These are phyloP conservation scores for Oncorhynchus keta DNA, from an alignment of 2,113 vertebrate genomes.

Conservation along the genomic window DNA sequence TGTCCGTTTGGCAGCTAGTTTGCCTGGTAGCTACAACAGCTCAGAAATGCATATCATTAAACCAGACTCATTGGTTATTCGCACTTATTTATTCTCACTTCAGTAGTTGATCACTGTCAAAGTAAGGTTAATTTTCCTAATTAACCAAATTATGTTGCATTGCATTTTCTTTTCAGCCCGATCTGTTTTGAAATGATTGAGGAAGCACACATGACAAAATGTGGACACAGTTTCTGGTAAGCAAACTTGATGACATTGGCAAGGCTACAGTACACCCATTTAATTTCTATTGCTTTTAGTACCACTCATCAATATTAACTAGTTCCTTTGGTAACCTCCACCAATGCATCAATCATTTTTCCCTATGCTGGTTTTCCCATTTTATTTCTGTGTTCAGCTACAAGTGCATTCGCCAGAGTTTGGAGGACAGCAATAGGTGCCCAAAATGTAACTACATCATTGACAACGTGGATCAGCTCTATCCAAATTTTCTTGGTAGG, in stretches of 20 bases:
- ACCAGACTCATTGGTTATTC: too few relatives aligned
- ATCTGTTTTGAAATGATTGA: slow-evolving; percentile 99
- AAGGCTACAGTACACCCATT: background rate
- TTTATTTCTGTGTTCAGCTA: slow-evolving; percentile 71
- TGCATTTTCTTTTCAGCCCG: slow-evolving; percentile 78
- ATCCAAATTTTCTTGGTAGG: slow-evolving; percentile 98
- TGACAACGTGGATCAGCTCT: slow-evolving; percentile 97
- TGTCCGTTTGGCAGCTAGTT: too few relatives aligned
- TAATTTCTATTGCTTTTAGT: too few relatives aligned
- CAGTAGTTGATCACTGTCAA: too few relatives aligned
- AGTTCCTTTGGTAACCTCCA: background rate
- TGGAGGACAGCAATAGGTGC: slow-evolving; percentile 97
- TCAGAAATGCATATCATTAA: too few relatives aligned
- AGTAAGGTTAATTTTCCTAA: too few relatives aligned
- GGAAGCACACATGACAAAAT: slow-evolving; percentile 99
- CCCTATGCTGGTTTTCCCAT: background rate
- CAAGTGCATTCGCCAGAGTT: slow-evolving; percentile 96
- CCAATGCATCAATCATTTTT: background rate
- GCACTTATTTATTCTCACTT: too few relatives aligned
- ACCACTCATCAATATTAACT: background rate
- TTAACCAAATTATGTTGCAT: background rate
- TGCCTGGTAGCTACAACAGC: too few relatives aligned
- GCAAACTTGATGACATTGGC: slow-evolving; percentile 28
- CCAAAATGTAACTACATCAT: slow-evolving; percentile 99
- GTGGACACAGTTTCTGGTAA: slow-evolving; percentile 99